Evolutionary conservation across 2,797 vertebrate genomes (phyloP).

Genomic region (Centroberyx gerrardi): DNA sequence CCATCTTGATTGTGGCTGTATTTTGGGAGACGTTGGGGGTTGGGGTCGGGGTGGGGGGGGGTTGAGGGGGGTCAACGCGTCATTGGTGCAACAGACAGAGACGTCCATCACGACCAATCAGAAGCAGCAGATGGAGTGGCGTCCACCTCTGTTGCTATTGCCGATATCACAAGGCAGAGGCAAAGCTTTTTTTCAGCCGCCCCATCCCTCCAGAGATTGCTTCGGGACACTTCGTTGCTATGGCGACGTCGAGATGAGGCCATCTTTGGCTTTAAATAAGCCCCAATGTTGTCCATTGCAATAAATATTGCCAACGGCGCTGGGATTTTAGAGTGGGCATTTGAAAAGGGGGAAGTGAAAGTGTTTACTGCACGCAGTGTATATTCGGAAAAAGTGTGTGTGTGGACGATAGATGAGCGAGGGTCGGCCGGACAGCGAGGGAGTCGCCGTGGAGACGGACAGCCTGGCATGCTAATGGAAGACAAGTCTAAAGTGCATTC

Average conservation of each 20-base stretch:
- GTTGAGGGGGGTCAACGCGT: neutral
- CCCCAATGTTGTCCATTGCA: conserved; percentile 31
- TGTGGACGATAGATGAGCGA: conserved; percentile 20
- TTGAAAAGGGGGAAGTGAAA: conserved; percentile 43
- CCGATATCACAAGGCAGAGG: conserved; percentile 47
- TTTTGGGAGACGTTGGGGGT: conserved; percentile 26
- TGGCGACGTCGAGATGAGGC: conserved; percentile 58
- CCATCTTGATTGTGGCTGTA: conserved; percentile 62
- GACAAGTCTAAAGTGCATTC: conserved; percentile 58
- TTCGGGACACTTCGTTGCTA: conserved; percentile 76
- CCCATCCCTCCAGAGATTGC: conserved; percentile 45
- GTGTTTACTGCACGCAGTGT: conserved; percentile 48
- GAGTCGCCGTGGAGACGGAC: conserved; percentile 40
- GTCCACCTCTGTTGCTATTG: conserved; percentile 65
- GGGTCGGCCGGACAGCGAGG: conserved; percentile 36
- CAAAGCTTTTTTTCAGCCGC: conserved; percentile 8
- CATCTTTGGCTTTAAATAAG: conserved; percentile 62
- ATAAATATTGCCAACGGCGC: conserved; percentile 50
- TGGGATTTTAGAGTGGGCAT: conserved; percentile 30
- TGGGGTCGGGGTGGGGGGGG: neutral
- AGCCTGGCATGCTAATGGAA: conserved; percentile 68
- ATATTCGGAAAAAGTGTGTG: conserved; percentile 28
- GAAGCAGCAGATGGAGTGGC: conserved; percentile 40
- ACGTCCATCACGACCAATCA: conserved; percentile 71
- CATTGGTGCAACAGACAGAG: conserved; percentile 35